phyloP scores from a whole-genome alignment of 2,797 vertebrate genomes.

The Fratercula arctica region DNA sequence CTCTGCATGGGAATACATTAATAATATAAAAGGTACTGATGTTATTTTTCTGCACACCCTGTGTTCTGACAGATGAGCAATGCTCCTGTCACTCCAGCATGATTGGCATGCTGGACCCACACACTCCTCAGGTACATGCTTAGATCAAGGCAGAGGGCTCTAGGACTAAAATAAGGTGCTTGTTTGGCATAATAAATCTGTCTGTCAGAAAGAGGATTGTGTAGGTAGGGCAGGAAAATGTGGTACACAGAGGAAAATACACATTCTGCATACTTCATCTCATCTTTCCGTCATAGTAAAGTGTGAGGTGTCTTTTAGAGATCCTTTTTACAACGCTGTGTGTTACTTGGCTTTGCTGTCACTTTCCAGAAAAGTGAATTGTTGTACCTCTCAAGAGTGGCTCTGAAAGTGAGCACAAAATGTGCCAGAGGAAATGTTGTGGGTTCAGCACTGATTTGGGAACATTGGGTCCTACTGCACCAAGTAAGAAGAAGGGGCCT shows the following conservation, averaged over 20 bases:
- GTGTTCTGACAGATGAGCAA: not conserved
- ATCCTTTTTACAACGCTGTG: not conserved
- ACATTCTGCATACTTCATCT: not conserved
- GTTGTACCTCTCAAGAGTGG: not conserved
- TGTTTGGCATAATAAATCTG: not conserved
- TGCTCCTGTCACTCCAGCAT: not conserved
- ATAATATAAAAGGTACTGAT: not conserved
- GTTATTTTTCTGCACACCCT: not conserved
- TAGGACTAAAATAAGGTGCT: not conserved
- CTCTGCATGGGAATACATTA: not conserved
- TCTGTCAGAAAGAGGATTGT: not conserved
- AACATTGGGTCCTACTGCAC: fast-evolving
- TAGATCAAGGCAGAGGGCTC: not conserved
- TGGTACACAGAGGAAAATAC: not conserved
- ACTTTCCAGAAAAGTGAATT: not conserved
- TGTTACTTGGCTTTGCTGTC: not conserved
- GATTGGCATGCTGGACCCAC: not conserved
- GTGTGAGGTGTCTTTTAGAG: not conserved
- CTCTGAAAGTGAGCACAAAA: not conserved
- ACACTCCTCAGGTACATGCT: not conserved
- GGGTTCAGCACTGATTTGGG: not conserved
- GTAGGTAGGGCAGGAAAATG: not conserved
- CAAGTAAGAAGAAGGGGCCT: not conserved
- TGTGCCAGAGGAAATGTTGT: not conserved
- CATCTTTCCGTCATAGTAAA: not conserved